Conservation (phyloP, 2,113 vertebrate genomes). For the Abramis brama region DNA sequence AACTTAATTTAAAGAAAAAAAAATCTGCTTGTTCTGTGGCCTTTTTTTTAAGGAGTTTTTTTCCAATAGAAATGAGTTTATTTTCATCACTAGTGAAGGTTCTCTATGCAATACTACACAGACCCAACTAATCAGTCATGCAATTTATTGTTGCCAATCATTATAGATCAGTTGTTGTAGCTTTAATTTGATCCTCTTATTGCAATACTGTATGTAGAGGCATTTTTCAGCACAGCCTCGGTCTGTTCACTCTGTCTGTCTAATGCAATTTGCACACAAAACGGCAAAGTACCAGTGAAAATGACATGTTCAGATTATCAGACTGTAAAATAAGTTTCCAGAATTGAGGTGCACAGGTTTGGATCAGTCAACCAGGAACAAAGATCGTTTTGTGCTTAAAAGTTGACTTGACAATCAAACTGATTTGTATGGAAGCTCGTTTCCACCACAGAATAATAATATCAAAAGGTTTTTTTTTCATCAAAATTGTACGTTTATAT, state of each 20-base stretch:
- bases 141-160: neutral
- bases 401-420: neutral
- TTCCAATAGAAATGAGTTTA: neutral
- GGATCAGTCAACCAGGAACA: neutral
- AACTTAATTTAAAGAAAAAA: no score
- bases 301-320: neutral
- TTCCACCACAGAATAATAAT: no score
- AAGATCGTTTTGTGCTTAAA: neutral
- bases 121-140: neutral
- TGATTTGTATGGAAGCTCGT: neutral
- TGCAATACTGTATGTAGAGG: no score
- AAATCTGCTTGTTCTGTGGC: no score
- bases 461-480: no score
- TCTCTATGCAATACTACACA: neutral
- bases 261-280: neutral
- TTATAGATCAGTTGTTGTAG: neutral
- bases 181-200: no score
- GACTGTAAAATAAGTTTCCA: neutral
- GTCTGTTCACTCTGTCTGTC: neutral
- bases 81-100: neutral
- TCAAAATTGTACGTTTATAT: no score
- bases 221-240: neutral
- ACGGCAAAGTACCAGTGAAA: neutral
- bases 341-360: neutral
- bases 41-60: no score